phyloP scores from a whole-genome alignment of 2,797 vertebrate species.

The Silurus aristotelis region DNA sequence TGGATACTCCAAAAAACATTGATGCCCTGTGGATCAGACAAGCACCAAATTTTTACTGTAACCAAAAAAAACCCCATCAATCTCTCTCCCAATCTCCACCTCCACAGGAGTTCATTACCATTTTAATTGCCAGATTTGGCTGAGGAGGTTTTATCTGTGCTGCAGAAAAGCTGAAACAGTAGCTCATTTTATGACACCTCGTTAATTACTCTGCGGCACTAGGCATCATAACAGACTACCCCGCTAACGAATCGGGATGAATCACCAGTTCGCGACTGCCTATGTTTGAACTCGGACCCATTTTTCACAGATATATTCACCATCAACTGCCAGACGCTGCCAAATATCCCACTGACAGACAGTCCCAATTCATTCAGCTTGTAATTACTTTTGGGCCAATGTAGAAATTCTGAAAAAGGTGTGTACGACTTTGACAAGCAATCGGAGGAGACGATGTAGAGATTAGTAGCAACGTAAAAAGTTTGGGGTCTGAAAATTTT shows the following conservation, averaged over 20 bases:
- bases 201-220: constrained; percentile 55
- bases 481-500: constrained; percentile 14
- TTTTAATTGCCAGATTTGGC: constrained; percentile 78
- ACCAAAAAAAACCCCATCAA: constrained; percentile 18
- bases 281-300: constrained; percentile 33
- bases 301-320: constrained; percentile 49
- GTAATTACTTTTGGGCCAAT: constrained; percentile 33
- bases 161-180: constrained; percentile 73
- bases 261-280: constrained; percentile 34
- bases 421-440: constrained; percentile 17
- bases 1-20: background rate
- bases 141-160: constrained; percentile 59
- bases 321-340: constrained; percentile 25
- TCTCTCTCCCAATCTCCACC: constrained; percentile 49
- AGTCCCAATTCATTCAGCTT: constrained; percentile 34
- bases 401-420: constrained; percentile 25
- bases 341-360: constrained; percentile 39
- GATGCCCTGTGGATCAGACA: constrained; percentile 17
- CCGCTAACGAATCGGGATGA: constrained; percentile 43
- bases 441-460: background rate
- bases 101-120: constrained; percentile 74
- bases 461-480: background rate
- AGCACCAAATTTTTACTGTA: constrained; percentile 18
- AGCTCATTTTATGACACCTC: constrained; percentile 67
- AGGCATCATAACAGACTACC: constrained; percentile 39